A percentile compares a stretch with the other conserved stretches of the same genome.
These are phyloP conservation scores for Melanotaenia pygmaea DNA, from an alignment of 2,797 vertebrate genomes.

Conservation along the genomic window DNA sequence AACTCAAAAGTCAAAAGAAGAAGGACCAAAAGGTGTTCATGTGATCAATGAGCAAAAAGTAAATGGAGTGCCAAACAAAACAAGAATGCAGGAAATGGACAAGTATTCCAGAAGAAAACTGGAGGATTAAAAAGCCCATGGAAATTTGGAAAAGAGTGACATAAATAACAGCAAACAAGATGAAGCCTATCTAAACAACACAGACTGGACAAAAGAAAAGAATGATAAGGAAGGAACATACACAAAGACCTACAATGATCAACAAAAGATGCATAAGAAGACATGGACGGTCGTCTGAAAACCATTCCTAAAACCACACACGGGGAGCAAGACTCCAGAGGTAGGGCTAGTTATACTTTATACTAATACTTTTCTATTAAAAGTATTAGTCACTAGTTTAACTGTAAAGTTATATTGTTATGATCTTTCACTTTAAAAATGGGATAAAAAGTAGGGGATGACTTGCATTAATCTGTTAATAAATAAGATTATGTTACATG, in stretches of 20 bases:
- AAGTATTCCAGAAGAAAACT: conserved; percentile 14
- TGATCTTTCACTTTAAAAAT: neutral
- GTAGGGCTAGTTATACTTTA: conserved; percentile 41
- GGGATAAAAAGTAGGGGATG: neutral
- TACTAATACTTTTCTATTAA: neutral
- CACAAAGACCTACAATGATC: neutral
- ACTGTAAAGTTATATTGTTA: neutral
- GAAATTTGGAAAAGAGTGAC: conserved; percentile 15
- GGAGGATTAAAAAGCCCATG: neutral
- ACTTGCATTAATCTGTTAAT: neutral
- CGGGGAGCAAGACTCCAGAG: conserved; percentile 58
- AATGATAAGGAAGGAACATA: conserved; percentile 9
- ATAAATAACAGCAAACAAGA: conserved; percentile 36
- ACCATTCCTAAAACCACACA: conserved; percentile 76
- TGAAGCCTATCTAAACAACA: neutral
- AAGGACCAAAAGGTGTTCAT: conserved; percentile 12
- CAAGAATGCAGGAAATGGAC: conserved; percentile 16
- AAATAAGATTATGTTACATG: neutral
- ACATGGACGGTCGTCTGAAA: neutral
- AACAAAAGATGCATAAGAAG: conserved; percentile 17
- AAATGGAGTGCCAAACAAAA: conserved; percentile 50
- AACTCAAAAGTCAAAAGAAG: neutral
- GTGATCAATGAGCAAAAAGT: conserved; percentile 60
- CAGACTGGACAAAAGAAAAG: conserved; percentile 23
- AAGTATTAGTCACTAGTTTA: neutral